A percentile compares a stretch with the other conserved stretches of the same genome.
Conservation (phyloP, 1,140 invertebrate genomes). For the Oryzaephilus surinamensis region DNA sequence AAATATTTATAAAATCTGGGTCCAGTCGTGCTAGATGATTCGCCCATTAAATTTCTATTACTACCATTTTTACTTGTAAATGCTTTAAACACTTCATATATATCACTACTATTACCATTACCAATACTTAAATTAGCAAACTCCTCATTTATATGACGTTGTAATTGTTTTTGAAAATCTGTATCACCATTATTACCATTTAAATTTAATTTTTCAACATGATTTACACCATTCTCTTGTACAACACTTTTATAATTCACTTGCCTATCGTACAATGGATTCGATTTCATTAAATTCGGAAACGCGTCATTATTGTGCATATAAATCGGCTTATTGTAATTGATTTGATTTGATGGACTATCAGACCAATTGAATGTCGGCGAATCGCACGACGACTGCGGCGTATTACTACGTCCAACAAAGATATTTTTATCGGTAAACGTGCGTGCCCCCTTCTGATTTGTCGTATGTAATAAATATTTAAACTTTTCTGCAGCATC, state of each 20-base stretch:
- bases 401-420: conserved; percentile 16
- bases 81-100: conserved; percentile 14
- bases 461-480: conserved; percentile 29
- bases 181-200: conserved; percentile 2
- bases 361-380: conserved; percentile 27
- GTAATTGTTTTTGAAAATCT: conserved; percentile 18
- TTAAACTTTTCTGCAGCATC: conserved; percentile 36
- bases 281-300: conserved; percentile 23
- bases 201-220: conserved; percentile 1
- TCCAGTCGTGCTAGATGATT: conserved; percentile 11
- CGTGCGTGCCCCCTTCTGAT: conserved; percentile 19
- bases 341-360: conserved; percentile 29
- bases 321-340: conserved; percentile 29
- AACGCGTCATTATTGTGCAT: conserved; percentile 7
- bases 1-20: conserved; percentile 28
- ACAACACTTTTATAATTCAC: conserved; percentile 1
- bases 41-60: conserved; percentile 7
- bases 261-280: conserved; percentile 41
- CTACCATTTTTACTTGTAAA: conserved; percentile 14
- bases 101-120: conserved; percentile 11
- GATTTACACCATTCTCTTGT: conserved; percentile 9
- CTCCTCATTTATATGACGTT: conserved; percentile 29
- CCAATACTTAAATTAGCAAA: conserved; percentile 23
- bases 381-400: conserved; percentile 20
- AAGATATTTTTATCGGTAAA: conserved; percentile 13